phyloP scores from a whole-genome alignment of 2,888 invertebrate species.

The Zonitis immaculata region DNA sequence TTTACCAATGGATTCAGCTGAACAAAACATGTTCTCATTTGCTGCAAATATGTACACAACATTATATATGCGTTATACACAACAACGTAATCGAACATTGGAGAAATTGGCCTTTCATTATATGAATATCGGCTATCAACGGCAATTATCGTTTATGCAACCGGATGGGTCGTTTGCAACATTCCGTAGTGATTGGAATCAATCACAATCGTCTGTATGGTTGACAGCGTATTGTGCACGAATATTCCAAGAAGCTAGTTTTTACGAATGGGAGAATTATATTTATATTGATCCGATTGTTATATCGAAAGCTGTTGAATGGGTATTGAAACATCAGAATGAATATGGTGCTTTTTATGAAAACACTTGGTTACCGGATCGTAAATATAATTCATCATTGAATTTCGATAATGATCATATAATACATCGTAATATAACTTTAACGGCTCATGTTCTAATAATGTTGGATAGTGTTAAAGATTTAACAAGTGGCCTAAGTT shows the following conservation, averaged over 20 bases:
- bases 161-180: constrained; percentile 85
- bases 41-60: constrained; percentile 90
- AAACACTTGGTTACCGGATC: constrained; percentile 78
- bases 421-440: constrained; percentile 72
- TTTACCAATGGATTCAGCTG: constrained; percentile 86
- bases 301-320: constrained; percentile 78
- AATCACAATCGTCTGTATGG: constrained; percentile 85
- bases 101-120: constrained; percentile 78
- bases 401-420: constrained; percentile 53
- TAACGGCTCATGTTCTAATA: constrained; percentile 91
- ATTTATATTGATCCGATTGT: constrained; percentile 88
- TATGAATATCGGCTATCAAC: constrained; percentile 86
- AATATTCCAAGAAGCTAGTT: constrained; percentile 85
- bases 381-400: constrained; percentile 77
- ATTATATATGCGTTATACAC: constrained; percentile 84
- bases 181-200: constrained; percentile 90
- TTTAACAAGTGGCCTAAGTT: constrained; percentile 64
- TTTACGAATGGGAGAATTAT: constrained; percentile 96
- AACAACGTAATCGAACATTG: constrained; percentile 78
- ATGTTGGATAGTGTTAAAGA: constrained; percentile 81
- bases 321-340: constrained; percentile 82
- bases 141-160: constrained; percentile 87
- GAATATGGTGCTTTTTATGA: constrained; percentile 87
- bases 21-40: constrained; percentile 96
- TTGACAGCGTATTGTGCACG: constrained; percentile 87